Percentiles rank a stretch among this genome's conserved stretches.
Conservation (phyloP, 1,140 invertebrate genomes). For the Lepidurus couesii region DNA sequence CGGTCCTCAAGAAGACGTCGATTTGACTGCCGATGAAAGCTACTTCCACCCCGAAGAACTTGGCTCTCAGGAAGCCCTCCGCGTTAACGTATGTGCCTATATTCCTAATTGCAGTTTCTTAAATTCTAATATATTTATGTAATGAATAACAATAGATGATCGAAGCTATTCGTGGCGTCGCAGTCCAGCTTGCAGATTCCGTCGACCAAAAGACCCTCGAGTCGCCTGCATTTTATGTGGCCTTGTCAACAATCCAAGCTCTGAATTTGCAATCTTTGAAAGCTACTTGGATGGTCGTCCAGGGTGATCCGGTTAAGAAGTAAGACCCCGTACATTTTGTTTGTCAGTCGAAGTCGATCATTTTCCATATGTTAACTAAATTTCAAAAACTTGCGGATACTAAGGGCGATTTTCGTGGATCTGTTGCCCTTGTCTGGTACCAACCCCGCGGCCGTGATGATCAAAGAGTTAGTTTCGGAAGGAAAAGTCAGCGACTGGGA, state of each 20-base stretch:
- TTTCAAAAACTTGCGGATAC: neutral
- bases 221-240: slow-evolving; percentile 12
- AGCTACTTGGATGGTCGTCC: slow-evolving; percentile 30
- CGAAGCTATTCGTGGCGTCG: slow-evolving; percentile 28
- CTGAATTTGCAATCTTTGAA: slow-evolving; percentile 33
- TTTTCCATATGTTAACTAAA: neutral
- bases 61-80: slow-evolving; percentile 28
- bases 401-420: slow-evolving; percentile 30
- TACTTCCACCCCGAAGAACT: slow-evolving; percentile 34
- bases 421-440: slow-evolving; percentile 29
- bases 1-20: slow-evolving; percentile 27
- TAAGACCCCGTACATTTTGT: slow-evolving; percentile 8
- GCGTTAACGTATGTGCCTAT: slow-evolving; percentile 28
- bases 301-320: slow-evolving; percentile 24
- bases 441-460: slow-evolving; percentile 33
- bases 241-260: slow-evolving; percentile 17
- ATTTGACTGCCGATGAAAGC: slow-evolving; percentile 28
- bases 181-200: slow-evolving; percentile 10
- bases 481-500: slow-evolving; percentile 31
- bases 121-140: neutral
- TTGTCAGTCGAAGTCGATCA: neutral
- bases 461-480: slow-evolving; percentile 32
- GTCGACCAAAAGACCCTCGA: slow-evolving; percentile 26
- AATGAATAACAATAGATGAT: slow-evolving; percentile 21
- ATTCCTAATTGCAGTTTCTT: neutral